A percentile compares a stretch with the other conserved stretches of the same genome.
These are phyloP conservation scores for Misgurnus anguillicaudatus DNA, from an alignment of 2,113 vertebrate genomes.

Conservation along the genomic window DNA sequence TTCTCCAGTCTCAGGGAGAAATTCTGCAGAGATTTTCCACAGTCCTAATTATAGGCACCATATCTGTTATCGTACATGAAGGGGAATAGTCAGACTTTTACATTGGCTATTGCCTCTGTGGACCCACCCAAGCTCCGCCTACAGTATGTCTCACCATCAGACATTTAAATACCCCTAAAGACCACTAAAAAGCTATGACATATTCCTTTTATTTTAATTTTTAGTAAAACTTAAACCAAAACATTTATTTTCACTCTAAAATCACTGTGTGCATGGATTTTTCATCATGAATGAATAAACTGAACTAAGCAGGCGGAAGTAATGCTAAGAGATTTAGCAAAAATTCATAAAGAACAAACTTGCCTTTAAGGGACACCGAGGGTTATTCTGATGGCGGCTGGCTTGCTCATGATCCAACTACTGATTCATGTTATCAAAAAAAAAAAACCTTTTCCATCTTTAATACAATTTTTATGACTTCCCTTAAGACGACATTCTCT, in stretches of 20 bases:
- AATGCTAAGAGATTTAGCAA: conserved; percentile 3
- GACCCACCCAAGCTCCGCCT: background rate
- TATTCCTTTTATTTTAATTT: too few relatives aligned
- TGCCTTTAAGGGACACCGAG: conserved; percentile 16
- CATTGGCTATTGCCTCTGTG: background rate
- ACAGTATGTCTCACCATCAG: background rate
- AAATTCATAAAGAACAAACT: conserved; percentile 21
- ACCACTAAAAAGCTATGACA: too few relatives aligned
- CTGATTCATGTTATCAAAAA: conserved; percentile 24
- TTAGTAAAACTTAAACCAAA: background rate
- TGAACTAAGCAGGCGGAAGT: conserved; percentile 21
- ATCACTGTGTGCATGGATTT: background rate
- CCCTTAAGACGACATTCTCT: background rate
- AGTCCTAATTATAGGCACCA: background rate
- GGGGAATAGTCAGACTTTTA: background rate
- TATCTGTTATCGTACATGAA: conserved; percentile 4
- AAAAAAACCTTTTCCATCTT: conserved; percentile 13
- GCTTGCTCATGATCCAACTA: background rate
- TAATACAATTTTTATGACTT: background rate
- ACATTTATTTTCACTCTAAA: background rate
- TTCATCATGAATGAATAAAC: conserved; percentile 21
- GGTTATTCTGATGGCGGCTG: background rate
- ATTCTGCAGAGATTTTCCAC: conserved; percentile 33
- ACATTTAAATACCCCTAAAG: background rate
- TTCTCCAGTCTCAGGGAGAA: background rate